phyloP scores from a whole-genome alignment of 2,797 vertebrate genomes.

The Acanthurus tractus region DNA sequence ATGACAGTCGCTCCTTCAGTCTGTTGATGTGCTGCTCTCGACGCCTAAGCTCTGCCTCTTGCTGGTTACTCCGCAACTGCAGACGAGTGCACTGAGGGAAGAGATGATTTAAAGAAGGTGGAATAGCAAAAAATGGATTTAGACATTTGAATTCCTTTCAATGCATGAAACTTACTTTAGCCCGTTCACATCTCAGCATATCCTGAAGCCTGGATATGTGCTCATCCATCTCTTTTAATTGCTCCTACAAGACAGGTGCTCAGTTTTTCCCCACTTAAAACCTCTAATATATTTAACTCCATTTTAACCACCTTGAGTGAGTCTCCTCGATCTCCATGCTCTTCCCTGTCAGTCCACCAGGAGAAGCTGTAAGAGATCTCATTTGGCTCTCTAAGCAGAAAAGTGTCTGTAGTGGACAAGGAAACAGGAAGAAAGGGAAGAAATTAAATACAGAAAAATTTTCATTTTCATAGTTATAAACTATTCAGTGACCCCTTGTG shows the following conservation, averaged over 20 bases:
- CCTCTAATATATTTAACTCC: background rate
- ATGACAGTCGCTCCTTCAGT: constrained; percentile 79
- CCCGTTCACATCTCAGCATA: constrained; percentile 71
- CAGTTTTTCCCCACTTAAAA: background rate
- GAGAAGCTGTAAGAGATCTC: constrained; percentile 24
- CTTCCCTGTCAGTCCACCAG: constrained; percentile 58
- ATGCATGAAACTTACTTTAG: constrained; percentile 67
- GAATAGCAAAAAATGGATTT: background rate
- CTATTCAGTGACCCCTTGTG: too few relatives aligned
- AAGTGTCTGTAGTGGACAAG: constrained; percentile 47
- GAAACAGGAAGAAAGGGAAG: rapidly evolving
- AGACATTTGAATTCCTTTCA: background rate
- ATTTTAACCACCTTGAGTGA: constrained; percentile 67
- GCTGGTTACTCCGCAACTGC: constrained; percentile 78
- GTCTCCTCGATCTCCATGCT: constrained; percentile 35
- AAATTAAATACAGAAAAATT: background rate
- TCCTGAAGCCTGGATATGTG: constrained; percentile 79
- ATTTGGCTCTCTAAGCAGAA: constrained; percentile 30
- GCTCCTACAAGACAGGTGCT: constrained; percentile 65
- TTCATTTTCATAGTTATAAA: too few relatives aligned
- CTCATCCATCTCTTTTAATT: constrained; percentile 74
- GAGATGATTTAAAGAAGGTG: background rate
- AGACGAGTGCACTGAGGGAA: constrained; percentile 63
- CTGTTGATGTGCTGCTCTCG: constrained; percentile 75
- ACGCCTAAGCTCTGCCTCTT: constrained; percentile 76